Evolutionary conservation across 2,888 invertebrate species (phyloP), one percentile per base, ranked within the genome.

Genomic region (Nemoura dubitans): DNA sequence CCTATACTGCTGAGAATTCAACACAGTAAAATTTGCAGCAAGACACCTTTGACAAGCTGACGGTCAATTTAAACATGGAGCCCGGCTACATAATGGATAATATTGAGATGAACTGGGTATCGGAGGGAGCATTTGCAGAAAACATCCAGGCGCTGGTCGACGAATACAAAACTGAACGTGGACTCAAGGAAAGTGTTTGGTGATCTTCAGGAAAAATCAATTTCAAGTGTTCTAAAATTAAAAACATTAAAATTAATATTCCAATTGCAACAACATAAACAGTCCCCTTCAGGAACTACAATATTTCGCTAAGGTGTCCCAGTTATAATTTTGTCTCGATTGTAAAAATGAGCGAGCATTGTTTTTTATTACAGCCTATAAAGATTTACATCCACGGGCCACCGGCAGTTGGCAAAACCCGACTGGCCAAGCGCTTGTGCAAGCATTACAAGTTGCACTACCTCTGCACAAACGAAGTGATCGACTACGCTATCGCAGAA

Each of bases 341-440:
- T n/a, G n/a, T n/a, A n/a, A n/a, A n/a, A n/a, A n/a, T n/a, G n/a
- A n/a, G n/a, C n/a, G n/a, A n/a, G n/a, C n/a, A n/a, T 59, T 59
- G 59, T 59, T 59, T 16, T 59, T 59, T 1, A 10, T 78, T 28
- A 10, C 28, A 81, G 81, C 29, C 81, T 5, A 81, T 81, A 89
- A 94, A 94, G 89, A 90, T 93, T 81, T 89, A 95, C 25, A 90
- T 95, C 0, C 94, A 94, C 88, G 95, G 95, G 0, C 95, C 95
- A 27, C 95, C 95, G 2, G 93, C 94, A 7, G 92, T 93, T 16
- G 95, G 95, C 28, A 95, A 95, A 91, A 94, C 94, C 0, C 92
- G 91, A 27, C 89, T 95, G 86, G 93, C 95, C 0, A 93, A 93
- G 89, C 91, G 91, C 88, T 91, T 95, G 85, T 93, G 93, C 85